Percentiles rank a stretch among this genome's conserved stretches.
Conservation (phyloP, 2,797 vertebrate species). For the Centropyge bicolor region DNA sequence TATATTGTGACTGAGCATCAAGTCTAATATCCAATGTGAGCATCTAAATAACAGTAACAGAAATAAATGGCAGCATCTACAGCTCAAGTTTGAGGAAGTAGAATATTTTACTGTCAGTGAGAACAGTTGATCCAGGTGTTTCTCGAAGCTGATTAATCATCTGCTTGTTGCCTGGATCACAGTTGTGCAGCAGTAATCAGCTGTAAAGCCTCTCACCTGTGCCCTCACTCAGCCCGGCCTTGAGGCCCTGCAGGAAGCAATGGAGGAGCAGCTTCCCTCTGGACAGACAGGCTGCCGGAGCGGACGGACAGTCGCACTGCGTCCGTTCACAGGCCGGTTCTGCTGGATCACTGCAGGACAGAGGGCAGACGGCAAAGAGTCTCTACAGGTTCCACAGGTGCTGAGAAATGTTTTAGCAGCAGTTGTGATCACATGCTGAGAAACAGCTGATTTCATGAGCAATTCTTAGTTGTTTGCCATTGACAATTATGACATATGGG, state of each 20-base stretch:
- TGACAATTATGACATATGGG: not conserved
- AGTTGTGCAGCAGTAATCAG: not conserved
- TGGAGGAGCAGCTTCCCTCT: slow-evolving; percentile 84
- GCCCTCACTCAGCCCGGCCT: slow-evolving; percentile 77
- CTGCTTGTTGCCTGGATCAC: too few species aligned
- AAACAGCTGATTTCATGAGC: not conserved
- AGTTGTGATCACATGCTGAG: not conserved
- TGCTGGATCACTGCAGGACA: slow-evolving; percentile 44
- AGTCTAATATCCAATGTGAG: not conserved
- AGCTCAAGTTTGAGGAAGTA: not conserved
- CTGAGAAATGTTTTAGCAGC: not conserved
- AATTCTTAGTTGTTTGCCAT: not conserved
- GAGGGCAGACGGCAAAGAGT: slow-evolving; percentile 19
- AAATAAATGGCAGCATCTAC: not conserved
- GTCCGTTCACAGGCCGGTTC: slow-evolving; percentile 34
- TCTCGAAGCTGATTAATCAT: too few species aligned
- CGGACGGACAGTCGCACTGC: slow-evolving; percentile 43
- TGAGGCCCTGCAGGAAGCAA: slow-evolving; percentile 86
- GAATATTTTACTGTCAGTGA: not conserved
- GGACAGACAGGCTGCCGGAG: slow-evolving; percentile 49
- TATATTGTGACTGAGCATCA: not conserved
- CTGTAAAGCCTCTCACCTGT: slow-evolving; percentile 72
- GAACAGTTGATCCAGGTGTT: not conserved
- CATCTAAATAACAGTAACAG: not conserved
- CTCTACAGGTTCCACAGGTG: not conserved